phyloP scores from a whole-genome alignment of 2,113 vertebrate genomes.

The Empidonax traillii region DNA sequence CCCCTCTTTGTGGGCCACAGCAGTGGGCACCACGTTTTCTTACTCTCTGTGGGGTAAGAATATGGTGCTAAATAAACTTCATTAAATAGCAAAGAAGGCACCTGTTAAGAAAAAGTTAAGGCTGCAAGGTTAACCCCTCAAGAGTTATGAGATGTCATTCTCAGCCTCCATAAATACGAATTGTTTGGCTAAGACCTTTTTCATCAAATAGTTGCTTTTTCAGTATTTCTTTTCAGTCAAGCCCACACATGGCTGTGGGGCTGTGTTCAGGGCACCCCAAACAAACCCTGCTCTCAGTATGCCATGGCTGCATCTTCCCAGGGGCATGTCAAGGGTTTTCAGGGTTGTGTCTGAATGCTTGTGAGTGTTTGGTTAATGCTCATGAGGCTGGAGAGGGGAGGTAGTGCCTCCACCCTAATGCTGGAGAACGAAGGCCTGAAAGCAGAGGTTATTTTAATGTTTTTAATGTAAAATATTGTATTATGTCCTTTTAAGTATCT shows the following conservation, averaged over 20 bases:
- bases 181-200: not conserved
- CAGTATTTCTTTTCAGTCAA: not conserved
- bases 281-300: not conserved
- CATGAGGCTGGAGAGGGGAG: not conserved
- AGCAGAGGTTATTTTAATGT: not conserved
- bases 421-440: not conserved
- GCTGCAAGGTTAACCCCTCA: not conserved
- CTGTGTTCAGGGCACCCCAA: too few species aligned
- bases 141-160: not conserved
- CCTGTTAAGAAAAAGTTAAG: not conserved
- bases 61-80: not conserved
- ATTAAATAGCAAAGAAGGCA: not conserved
- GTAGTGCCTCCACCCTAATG: not conserved
- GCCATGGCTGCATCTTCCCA: rapidly evolving
- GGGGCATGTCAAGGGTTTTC: rapidly evolving
- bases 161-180: not conserved
- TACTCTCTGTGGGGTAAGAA: not conserved
- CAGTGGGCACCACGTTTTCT: rapidly evolving
- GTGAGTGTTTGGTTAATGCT: rapidly evolving
- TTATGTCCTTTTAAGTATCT: not conserved
- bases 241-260: rapidly evolving
- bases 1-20: rapidly evolving
- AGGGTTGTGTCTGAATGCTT: not conserved
- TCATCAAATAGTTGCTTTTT: not conserved
- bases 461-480: not conserved